These are phyloP conservation scores for Callionymus lyra DNA, from an alignment of 2,113 vertebrate species.

Conservation along the genomic window DNA sequence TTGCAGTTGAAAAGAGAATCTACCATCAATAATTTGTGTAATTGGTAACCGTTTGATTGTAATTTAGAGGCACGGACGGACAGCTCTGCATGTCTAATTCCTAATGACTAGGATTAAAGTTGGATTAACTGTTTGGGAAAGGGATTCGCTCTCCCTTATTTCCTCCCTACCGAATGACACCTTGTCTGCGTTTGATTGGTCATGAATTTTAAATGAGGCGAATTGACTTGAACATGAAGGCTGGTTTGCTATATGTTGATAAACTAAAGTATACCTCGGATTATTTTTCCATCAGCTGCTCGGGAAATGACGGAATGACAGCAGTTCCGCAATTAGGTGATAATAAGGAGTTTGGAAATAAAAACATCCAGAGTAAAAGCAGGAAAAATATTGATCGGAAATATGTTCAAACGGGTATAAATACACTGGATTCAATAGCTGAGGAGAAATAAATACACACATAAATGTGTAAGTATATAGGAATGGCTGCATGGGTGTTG, in stretches of 20 bases:
- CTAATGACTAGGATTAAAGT: constrained; percentile 99
- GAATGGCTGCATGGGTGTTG: no score
- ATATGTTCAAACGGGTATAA: no score
- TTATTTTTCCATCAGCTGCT: no score
- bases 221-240: constrained; percentile 42
- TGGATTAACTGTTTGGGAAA: constrained; percentile 99
- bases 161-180: constrained; percentile 79
- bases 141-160: constrained; percentile 74
- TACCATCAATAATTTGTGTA: constrained; percentile 99
- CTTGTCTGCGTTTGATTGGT: constrained; percentile 91
- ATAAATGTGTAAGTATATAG: no score
- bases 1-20: constrained; percentile 99
- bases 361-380: no score
- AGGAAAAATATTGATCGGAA: no score
- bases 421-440: no score
- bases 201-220: constrained; percentile 79
- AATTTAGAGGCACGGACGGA: constrained; percentile 99
- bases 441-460: no score
- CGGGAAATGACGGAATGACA: no score
- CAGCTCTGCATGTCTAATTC: constrained; percentile 99
- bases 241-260: constrained; percentile 26
- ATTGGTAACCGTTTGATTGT: constrained; percentile 99
- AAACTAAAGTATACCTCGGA: no score
- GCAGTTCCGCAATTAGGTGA: no score
- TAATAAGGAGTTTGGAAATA: no score